Base-by-base conservation (phyloP, 2,113 vertebrate species). In the Hirundichthys speculiger region DNA sequence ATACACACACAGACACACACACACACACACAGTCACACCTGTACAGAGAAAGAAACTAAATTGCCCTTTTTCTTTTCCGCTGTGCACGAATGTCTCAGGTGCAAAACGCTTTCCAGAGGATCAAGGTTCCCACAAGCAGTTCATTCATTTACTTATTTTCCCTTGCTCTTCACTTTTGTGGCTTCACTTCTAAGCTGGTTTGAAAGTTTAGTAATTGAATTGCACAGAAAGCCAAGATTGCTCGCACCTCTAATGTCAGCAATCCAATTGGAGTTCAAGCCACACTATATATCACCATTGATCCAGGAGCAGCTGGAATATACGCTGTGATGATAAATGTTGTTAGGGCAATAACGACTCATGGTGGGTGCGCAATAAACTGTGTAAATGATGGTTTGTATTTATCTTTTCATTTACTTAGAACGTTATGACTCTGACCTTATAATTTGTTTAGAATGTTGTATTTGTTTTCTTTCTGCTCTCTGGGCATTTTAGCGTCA, bases 141-240 rank as follows among this genome's bases (percentile, higher is more conserved):
- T 64, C 56, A 56, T 70, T 75, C 42, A 12, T 58, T 69, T 63
- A 19, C 64, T 46, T 69, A 30, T n/a, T 25, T 15, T 1, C 18
- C 19, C 15, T 60, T 56, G 45, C 57, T 34, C 53, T 61, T 71
- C 68, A 77, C 69, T 79, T 79, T 63, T 63, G 25, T 51, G 49
- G 60, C 57, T 80, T 74, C 45, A 71, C 49, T 79, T 73, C 75
- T 80, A 59, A 80, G 73, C 71, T 47, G 45, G 49, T 79, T 71
- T 77, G 82, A 87, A 86, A 83, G 69, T 88, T 85, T 64, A 76
- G 58, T 86, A 85, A 89, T 84, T 82, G 77, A 84, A 90, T 87
- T 82, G 68, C 69, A 71, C 64, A 55, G 69, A 80, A 68, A 76
- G 73, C 58, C 66, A 12, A 86, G 79, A 88, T 83, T 86, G 83